phyloP scores from a whole-genome alignment of 2,113 vertebrate genomes.

The Recurvirostra avosetta region DNA sequence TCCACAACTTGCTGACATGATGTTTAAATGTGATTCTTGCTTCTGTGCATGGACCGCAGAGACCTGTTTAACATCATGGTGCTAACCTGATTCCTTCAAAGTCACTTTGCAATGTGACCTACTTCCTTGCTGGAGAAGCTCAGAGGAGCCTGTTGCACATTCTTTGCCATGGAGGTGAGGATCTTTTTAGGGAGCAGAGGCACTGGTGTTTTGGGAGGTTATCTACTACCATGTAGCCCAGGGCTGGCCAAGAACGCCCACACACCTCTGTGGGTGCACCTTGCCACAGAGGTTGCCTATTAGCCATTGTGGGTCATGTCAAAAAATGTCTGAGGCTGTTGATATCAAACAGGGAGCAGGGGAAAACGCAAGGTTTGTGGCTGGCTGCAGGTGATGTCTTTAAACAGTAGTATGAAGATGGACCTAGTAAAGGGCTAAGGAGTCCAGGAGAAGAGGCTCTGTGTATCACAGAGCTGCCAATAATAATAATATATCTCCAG shows the following conservation, averaged over 20 bases:
- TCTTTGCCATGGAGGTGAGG: neutral
- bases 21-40: neutral
- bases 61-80: neutral
- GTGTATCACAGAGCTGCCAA: neutral
- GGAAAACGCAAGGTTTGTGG: neutral
- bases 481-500: neutral
- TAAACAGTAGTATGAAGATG: neutral
- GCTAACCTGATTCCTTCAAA: neutral
- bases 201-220: neutral
- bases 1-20: neutral
- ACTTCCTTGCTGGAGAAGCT: neutral
- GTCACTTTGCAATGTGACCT: neutral
- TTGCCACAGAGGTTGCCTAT: neutral
- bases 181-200: neutral
- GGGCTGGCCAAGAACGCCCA: neutral
- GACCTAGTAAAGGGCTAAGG: neutral
- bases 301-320: neutral
- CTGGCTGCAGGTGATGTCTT: neutral
- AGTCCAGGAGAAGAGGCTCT: neutral
- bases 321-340: neutral
- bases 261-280: neutral
- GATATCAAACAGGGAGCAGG: neutral
- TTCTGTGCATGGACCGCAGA: neutral
- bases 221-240: too few species aligned
- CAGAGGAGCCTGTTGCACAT: neutral